Conservation (phyloP, 1,140 invertebrate species). For the Zaprionus taronus region DNA sequence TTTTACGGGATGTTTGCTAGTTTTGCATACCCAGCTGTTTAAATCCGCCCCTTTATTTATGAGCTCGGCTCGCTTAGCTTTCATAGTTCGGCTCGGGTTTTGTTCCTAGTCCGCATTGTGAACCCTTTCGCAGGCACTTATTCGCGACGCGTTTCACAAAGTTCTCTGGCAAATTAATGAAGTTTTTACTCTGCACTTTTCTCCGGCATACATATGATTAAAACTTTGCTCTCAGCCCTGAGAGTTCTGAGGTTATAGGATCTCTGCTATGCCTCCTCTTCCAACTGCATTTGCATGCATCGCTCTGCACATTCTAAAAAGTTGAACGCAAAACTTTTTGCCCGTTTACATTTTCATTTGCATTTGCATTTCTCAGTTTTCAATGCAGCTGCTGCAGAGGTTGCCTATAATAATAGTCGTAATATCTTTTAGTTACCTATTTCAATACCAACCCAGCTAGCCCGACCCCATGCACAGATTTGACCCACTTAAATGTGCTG, state of each 20-base stretch:
- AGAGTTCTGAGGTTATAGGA: not conserved
- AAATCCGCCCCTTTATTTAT: slow-evolving; percentile 39
- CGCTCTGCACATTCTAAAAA: slow-evolving; percentile 28
- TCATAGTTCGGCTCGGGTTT: slow-evolving; percentile 17
- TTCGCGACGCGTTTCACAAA: slow-evolving; percentile 26
- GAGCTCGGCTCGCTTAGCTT: slow-evolving; percentile 38
- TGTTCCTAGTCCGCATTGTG: slow-evolving; percentile 21
- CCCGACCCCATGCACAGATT: slow-evolving; percentile 47
- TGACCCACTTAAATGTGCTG: slow-evolving; percentile 61
- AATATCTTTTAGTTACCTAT: slow-evolving; percentile 51
- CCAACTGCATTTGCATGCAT: slow-evolving; percentile 39
- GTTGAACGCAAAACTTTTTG: slow-evolving; percentile 45
- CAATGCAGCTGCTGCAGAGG: slow-evolving; percentile 10
- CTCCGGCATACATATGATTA: slow-evolving; percentile 71
- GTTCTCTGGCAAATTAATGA: slow-evolving; percentile 72
- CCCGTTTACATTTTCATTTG: slow-evolving; percentile 60
- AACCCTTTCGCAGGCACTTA: slow-evolving; percentile 28
- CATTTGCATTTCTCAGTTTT: slow-evolving; percentile 42
- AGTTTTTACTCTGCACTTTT: slow-evolving; percentile 41
- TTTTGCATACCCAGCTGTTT: slow-evolving; percentile 11
- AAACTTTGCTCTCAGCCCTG: slow-evolving; percentile 65
- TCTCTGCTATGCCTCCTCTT: not conserved
- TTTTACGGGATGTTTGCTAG: not conserved
- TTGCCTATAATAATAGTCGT: slow-evolving; percentile 26
- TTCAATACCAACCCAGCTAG: slow-evolving; percentile 55